phyloP scores from a whole-genome alignment of 2,888 invertebrate genomes.

The Cheilosia impressa region DNA sequence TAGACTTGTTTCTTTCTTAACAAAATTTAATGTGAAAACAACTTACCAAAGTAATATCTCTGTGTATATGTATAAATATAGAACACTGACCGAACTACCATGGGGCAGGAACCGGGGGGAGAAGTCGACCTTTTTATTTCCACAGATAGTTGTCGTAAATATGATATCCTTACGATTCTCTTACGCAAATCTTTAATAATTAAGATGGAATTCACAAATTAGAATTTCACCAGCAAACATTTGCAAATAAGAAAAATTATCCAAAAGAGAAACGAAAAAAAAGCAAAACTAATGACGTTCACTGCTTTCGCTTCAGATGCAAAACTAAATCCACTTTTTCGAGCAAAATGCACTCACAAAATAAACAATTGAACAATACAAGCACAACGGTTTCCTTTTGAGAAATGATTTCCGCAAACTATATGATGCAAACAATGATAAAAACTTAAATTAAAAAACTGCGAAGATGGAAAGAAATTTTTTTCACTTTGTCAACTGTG shows the following conservation, averaged over 20 bases:
- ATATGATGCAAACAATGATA: conserved; percentile 51
- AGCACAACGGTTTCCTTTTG: conserved; percentile 6
- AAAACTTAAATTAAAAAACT: conserved; percentile 56
- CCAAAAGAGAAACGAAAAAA: conserved; percentile 48
- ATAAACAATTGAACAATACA: conserved; percentile 12
- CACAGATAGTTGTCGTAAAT: conserved; percentile 14
- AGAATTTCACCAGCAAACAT: conserved; percentile 23
- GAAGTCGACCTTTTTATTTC: conserved; percentile 17
- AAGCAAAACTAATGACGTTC: conserved; percentile 72
- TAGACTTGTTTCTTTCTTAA: conserved; percentile 72
- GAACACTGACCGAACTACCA: conserved; percentile 37
- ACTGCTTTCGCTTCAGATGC: conserved; percentile 66
- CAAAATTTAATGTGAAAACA: conserved; percentile 53
- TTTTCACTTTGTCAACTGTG: conserved; percentile 57
- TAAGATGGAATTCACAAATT: conserved; percentile 18
- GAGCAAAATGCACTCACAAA: conserved; percentile 11
- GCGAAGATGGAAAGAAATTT: conserved; percentile 59
- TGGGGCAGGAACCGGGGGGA: conserved; percentile 46
- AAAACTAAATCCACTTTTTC: conserved; percentile 40
- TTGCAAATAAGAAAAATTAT: conserved; percentile 45
- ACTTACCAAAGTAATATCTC: conserved; percentile 72
- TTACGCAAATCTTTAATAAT: conserved; percentile 27
- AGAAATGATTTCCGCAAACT: conserved; percentile 40
- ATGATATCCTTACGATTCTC: conserved; percentile 25
- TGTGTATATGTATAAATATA: conserved; percentile 51